These are phyloP conservation scores for Pardosa pseudoannulata DNA, from an alignment of 2,888 invertebrate species.

Conservation along the genomic window DNA sequence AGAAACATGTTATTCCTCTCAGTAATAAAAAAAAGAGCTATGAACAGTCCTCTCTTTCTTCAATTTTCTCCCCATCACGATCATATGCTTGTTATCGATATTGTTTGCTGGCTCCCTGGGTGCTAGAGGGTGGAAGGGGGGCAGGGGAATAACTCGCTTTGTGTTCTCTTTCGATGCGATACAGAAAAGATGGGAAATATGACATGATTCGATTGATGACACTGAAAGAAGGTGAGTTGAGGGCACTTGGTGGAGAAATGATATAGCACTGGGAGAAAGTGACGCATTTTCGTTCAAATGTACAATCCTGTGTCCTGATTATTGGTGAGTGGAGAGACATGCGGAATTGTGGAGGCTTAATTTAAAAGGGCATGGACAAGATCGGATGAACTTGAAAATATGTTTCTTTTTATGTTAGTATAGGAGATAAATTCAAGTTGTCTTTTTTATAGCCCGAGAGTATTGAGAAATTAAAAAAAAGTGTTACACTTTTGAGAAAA, in stretches of 20 bases:
- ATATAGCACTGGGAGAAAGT: neutral
- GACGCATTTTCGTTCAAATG: too few species aligned
- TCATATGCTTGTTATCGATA: constrained; percentile 19
- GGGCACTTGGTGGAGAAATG: neutral
- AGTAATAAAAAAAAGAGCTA: neutral
- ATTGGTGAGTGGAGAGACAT: too few species aligned
- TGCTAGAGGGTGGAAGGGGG: neutral
- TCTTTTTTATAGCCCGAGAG: too few species aligned
- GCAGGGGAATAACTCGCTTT: neutral
- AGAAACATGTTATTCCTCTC: neutral
- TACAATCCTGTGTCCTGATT: too few species aligned
- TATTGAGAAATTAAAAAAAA: too few species aligned
- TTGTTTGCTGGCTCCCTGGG: constrained; percentile 1
- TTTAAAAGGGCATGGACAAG: too few species aligned
- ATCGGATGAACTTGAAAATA: too few species aligned
- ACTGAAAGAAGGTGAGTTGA: neutral
- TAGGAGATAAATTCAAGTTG: too few species aligned
- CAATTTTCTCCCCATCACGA: neutral
- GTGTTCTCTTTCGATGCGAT: neutral
- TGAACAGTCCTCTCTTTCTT: neutral
- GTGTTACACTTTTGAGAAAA: too few species aligned
- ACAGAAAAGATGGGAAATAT: constrained; percentile 24
- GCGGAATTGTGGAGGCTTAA: too few species aligned
- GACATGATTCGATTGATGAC: constrained; percentile 22
- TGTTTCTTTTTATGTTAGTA: too few species aligned